Evolutionary conservation across 2,113 vertebrate species (phyloP).

Genomic region (Nyctibius bracteatus): DNA sequence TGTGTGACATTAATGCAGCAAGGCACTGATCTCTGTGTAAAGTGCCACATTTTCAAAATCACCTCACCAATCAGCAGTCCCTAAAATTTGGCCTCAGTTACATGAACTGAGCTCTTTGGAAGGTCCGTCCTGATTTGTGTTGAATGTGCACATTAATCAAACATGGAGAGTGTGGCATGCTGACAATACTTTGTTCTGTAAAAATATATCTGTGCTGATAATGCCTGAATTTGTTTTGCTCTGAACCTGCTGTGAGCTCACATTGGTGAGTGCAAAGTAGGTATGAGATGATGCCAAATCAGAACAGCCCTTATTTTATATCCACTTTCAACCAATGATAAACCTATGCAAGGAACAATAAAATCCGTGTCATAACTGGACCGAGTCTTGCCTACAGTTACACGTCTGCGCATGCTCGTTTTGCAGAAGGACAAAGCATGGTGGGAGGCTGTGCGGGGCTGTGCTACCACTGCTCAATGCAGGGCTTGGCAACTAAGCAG

Average conservation of each 20-base stretch:
- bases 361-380: background rate
- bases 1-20: background rate
- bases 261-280: background rate
- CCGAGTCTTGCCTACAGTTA: background rate
- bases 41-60: slow-evolving; percentile 27
- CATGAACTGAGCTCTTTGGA: background rate
- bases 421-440: background rate
- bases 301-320: background rate
- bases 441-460: background rate
- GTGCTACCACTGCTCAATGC: background rate
- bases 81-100: slow-evolving; percentile 29
- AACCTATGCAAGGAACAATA: background rate
- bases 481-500: background rate
- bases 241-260: slow-evolving; percentile 5
- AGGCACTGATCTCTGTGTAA: background rate
- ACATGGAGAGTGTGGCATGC: background rate
- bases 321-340: background rate
- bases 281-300: background rate
- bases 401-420: accelerated
- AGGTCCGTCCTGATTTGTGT: background rate
- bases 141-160: slow-evolving; percentile 44
- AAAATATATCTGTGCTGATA: slow-evolving; percentile 26
- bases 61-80: slow-evolving; percentile 17
- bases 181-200: slow-evolving; percentile 30
- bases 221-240: slow-evolving; percentile 4